phyloP scores from a whole-genome alignment of 92 coral and sea anemone species.

The Epizoanthus illoricatus region DNA sequence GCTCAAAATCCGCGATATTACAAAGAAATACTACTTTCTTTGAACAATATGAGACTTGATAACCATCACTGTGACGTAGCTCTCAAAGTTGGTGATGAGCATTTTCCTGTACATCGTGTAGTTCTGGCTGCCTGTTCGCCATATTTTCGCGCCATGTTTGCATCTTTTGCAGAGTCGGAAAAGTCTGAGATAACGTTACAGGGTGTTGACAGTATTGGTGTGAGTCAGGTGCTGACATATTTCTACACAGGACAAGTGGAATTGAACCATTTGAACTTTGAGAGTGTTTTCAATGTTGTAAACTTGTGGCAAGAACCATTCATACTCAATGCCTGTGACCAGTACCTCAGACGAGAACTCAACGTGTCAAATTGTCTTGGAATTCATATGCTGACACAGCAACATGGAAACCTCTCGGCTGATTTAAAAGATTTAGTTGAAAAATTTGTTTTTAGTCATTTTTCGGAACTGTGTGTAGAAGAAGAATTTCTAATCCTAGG shows the following conservation, averaged over 20 bases:
- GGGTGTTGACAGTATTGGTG: conserved; percentile 52
- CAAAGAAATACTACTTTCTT: conserved; percentile 32
- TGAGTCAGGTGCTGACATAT: conserved; percentile 57
- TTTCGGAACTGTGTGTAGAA: conserved; percentile 52
- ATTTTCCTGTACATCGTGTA: conserved; percentile 55
- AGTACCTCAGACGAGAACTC: conserved; percentile 44
- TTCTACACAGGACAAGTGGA: conserved; percentile 62
- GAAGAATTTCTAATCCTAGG: conserved; percentile 47
- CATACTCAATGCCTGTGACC: conserved; percentile 45
- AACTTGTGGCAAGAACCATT: conserved; percentile 64
- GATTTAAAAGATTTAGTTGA: conserved; percentile 38
- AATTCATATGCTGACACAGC: conserved; percentile 42
- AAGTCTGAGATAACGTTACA: conserved; percentile 51
- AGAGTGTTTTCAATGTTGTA: conserved; percentile 52
- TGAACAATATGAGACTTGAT: conserved; percentile 59
- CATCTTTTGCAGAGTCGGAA: conserved; percentile 41
- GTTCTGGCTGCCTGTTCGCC: conserved; percentile 64
- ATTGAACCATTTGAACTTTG: conserved; percentile 52
- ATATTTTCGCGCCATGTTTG: conserved; percentile 66
- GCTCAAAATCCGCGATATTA: conserved; percentile 39
- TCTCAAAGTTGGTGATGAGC: conserved; percentile 56
- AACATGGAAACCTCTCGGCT: conserved; percentile 31
- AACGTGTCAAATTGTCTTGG: conserved; percentile 48
- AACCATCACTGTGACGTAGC: conserved; percentile 63
- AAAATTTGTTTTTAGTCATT: conserved; percentile 43